Percentiles rank a stretch among this genome's conserved stretches.
phyloP scores from a whole-genome alignment of 2,888 invertebrate genomes.

The Helicoverpa assulta region DNA sequence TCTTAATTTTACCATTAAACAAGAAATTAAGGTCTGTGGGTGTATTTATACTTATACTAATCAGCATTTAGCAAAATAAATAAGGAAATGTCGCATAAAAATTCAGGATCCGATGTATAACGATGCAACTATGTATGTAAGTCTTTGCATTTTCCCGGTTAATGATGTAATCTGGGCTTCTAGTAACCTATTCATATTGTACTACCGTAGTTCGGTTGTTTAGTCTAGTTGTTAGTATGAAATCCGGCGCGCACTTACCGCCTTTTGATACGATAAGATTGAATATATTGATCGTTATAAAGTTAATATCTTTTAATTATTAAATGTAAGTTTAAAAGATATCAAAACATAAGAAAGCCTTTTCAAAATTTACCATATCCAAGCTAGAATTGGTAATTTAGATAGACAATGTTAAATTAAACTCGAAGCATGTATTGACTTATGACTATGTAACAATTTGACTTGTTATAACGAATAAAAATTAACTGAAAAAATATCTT shows the following conservation, averaged over 20 bases:
- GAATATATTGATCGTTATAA: not conserved
- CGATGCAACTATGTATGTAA: not conserved
- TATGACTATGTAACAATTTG: too few relatives aligned
- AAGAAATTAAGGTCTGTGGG: too few relatives aligned
- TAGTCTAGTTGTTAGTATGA: conserved; percentile 16
- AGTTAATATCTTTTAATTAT: too few relatives aligned
- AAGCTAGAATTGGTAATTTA: too few relatives aligned
- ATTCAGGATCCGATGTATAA: not conserved
- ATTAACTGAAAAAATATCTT: conserved; percentile 11
- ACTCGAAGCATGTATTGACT: too few relatives aligned
- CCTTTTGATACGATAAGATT: not conserved
- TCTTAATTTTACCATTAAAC: too few relatives aligned
- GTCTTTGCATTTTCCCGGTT: not conserved
- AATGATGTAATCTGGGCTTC: conserved; percentile 21
- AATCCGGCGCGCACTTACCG: not conserved
- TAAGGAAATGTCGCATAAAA: not conserved
- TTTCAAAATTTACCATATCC: not conserved
- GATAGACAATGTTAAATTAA: too few relatives aligned
- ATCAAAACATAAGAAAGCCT: not conserved
- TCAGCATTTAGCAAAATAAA: not conserved
- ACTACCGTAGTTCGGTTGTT: conserved; percentile 9
- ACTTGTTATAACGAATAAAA: too few relatives aligned
- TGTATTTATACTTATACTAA: too few relatives aligned
- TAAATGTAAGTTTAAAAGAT: too few relatives aligned
- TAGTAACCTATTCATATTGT: not conserved